Base-by-base conservation (phyloP, 1,140 invertebrate genomes). In the Drosophila nannoptera region DNA sequence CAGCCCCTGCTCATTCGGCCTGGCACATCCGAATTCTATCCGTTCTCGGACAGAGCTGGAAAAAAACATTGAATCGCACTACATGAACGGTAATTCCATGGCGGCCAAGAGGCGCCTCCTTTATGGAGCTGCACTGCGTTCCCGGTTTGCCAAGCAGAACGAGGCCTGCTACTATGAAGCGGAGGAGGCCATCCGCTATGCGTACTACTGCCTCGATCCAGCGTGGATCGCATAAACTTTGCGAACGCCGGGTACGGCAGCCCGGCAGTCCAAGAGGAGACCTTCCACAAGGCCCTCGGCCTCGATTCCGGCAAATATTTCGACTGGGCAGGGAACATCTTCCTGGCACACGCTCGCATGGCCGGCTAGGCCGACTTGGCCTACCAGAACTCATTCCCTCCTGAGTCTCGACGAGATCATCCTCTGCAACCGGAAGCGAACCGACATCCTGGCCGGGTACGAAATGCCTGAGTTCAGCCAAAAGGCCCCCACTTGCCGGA, bases 351-450 rank as follows among this genome's bases (percentile, higher is more conserved):
- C 50, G 93, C 93, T 16, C 94, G 94, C 73, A 89, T 94, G 48
- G 89, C 92, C 0, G 93, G 93, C 31, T 93, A 93, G 77, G 91
- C 90, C 12, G 93, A 94, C 74, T 92, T 92, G 53, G 89, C 93
- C 0, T 93, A 91, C 68, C 90, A n/a, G n/a, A n/a, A n/a, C n/a
- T n/a, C n/a, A n/a, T n/a, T n/a, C n/a, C n/a, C n/a, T n/a, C n/a
- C n/a, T n/a, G n/a, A n/a, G n/a, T n/a, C n/a, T n/a, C n/a, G n/a
- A n/a, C n/a, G 77, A 87, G 48, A 75, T 90, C 8, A 78, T 90
- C 11, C 75, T 93, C 32, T 93, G 92, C 70, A 63, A 70, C 43
- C 92, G 91, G 91, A 73, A 87, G 22, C 73, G 81, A 3, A 75
- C 90, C 5, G 89, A 92, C 70, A 90, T 92, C 38, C 87, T 77